Conservation (phyloP, 1,140 invertebrate species). For the Belonocnema kinseyi region DNA sequence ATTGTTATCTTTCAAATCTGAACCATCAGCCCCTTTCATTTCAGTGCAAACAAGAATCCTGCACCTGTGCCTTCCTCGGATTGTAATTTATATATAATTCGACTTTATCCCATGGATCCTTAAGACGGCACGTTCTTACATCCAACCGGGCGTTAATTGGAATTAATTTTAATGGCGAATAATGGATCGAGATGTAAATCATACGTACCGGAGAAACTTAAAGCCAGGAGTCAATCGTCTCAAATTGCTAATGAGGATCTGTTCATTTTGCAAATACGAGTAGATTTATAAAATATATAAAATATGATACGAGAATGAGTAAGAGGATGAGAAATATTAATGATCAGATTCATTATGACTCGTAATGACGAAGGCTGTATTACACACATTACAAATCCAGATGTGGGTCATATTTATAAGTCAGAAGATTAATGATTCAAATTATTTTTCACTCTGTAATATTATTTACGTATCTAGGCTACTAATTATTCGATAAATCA, state of each 20-base stretch:
- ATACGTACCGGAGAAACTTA: background rate
- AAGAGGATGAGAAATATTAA: background rate
- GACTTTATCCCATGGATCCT: background rate
- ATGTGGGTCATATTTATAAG: too few relatives aligned
- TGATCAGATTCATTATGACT: background rate
- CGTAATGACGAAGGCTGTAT: background rate
- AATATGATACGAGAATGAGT: background rate
- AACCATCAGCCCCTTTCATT: background rate
- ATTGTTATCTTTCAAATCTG: background rate
- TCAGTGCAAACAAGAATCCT: background rate
- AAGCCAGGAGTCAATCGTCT: background rate
- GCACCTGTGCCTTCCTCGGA: background rate
- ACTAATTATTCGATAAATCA: too few relatives aligned
- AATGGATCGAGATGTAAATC: constrained; percentile 8
- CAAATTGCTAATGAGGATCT: constrained; percentile 23
- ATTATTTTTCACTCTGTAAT: too few relatives aligned
- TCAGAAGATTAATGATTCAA: too few relatives aligned
- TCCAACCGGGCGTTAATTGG: constrained; percentile 1
- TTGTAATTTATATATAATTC: background rate
- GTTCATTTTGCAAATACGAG: background rate
- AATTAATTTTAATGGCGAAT: constrained; percentile 20
- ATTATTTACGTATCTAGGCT: too few relatives aligned
- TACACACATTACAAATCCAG: background rate
- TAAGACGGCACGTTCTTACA: constrained; percentile 14
- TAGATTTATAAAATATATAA: background rate